Evolutionary conservation across 1,140 invertebrate species (phyloP).

Genomic region (Tetragonula clypearis): DNA sequence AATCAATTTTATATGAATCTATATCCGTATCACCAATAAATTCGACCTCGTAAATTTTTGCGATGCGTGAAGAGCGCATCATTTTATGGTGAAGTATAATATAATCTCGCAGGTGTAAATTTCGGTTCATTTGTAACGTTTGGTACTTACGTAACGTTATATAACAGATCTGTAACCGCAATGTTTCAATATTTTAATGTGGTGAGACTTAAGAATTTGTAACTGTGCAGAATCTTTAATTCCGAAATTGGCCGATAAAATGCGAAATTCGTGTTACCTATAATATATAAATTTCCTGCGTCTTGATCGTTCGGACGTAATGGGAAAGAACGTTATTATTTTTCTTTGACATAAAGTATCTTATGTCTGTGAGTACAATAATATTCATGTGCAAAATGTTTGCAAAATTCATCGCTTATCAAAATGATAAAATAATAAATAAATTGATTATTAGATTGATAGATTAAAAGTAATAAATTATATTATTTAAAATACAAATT

Average conservation of each 20-base stretch:
- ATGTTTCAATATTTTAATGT: not conserved
- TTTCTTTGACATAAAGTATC: not conserved
- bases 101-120: not conserved
- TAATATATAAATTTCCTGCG: not conserved
- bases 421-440: not conserved
- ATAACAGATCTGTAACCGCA: not conserved
- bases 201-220: not conserved
- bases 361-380: not conserved
- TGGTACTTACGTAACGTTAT: slow-evolving; percentile 29
- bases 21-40: not conserved
- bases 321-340: no score
- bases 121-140: not conserved
- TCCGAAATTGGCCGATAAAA: not conserved
- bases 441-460: not conserved
- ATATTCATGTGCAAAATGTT: not conserved
- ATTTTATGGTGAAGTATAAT: not conserved
- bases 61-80: no score
- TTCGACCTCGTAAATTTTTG: not conserved
- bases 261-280: not conserved
- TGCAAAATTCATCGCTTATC: not conserved
- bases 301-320: not conserved
- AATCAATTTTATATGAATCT: not conserved
- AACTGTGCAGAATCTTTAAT: not conserved
- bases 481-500: rapidly evolving
- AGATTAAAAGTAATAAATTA: not conserved